Conservation (phyloP, 2,888 invertebrate genomes). For the Oeneis ivallda region DNA sequence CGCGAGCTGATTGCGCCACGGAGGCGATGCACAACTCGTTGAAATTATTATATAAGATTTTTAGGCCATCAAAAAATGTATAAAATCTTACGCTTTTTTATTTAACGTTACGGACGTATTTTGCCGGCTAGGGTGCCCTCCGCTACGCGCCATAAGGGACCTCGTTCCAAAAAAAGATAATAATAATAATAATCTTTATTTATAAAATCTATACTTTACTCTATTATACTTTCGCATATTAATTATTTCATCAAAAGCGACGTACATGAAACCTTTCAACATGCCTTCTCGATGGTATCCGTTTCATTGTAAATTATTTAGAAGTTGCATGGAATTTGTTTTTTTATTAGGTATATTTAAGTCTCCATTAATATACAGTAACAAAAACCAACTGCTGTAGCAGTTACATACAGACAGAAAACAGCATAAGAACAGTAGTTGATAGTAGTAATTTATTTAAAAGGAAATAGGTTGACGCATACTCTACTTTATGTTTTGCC, state of each 20-base stretch:
- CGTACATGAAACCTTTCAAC: constrained; percentile 8
- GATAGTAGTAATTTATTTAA: constrained; percentile 51
- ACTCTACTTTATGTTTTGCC: constrained; percentile 39
- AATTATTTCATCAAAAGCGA: neutral
- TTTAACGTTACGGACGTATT: too few species aligned
- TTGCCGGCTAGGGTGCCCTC: too few species aligned
- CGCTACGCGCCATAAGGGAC: too few species aligned
- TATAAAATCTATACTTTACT: too few species aligned
- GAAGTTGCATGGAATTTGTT: constrained; percentile 69
- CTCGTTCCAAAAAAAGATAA: too few species aligned
- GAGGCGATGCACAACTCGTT: too few species aligned
- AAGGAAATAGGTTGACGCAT: constrained; percentile 43
- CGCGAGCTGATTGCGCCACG: too few species aligned
- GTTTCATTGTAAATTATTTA: constrained; percentile 73
- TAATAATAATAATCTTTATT: too few species aligned
- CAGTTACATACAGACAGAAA: constrained; percentile 17
- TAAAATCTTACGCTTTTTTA: too few species aligned
- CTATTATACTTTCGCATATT: too few species aligned
- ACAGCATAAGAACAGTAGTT: constrained; percentile 32
- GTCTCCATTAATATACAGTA: constrained; percentile 70
- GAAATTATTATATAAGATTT: too few species aligned
- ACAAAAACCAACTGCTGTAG: constrained; percentile 57
- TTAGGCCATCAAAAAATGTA: too few species aligned
- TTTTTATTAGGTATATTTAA: constrained; percentile 40
- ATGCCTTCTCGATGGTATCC: constrained; percentile 54